These are phyloP conservation scores for Dolichomitus sp. DNA, from an alignment of 2,888 invertebrate species.

Conservation along the genomic window DNA sequence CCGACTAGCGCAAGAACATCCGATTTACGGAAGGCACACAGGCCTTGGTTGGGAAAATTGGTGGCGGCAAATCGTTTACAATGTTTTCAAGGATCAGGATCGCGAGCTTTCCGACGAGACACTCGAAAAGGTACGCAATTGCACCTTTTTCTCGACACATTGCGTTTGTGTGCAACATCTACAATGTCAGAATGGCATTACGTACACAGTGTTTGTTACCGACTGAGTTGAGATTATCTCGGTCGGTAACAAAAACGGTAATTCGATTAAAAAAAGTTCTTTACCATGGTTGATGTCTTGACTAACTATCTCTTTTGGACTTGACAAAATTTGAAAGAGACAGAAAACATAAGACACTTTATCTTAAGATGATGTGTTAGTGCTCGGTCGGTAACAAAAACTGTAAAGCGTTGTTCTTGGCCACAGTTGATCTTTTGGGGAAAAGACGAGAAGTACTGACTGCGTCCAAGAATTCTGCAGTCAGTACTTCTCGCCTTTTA, in stretches of 20 bases:
- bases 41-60: constrained; percentile 92
- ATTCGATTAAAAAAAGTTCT: background rate
- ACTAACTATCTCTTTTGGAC: background rate
- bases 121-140: constrained; percentile 78
- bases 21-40: constrained; percentile 92
- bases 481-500: too few relatives aligned
- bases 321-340: too few relatives aligned
- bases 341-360: too few relatives aligned
- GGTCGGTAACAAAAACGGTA: background rate
- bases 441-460: too few relatives aligned
- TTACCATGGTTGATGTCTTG: background rate
- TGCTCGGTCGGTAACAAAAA: too few relatives aligned
- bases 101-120: constrained; percentile 76
- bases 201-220: background rate
- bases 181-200: background rate
- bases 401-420: too few relatives aligned
- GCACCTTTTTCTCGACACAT: background rate
- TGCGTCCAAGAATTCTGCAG: too few relatives aligned
- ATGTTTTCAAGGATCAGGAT: constrained; percentile 89
- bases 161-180: too few relatives aligned
- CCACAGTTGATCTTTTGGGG: too few relatives aligned
- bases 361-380: too few relatives aligned
- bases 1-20: constrained; percentile 90
- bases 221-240: background rate
- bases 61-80: constrained; percentile 92